These are phyloP conservation scores for Drosophila pseudoananassae DNA, from an alignment of 1,140 invertebrate species.

Conservation along the genomic window DNA sequence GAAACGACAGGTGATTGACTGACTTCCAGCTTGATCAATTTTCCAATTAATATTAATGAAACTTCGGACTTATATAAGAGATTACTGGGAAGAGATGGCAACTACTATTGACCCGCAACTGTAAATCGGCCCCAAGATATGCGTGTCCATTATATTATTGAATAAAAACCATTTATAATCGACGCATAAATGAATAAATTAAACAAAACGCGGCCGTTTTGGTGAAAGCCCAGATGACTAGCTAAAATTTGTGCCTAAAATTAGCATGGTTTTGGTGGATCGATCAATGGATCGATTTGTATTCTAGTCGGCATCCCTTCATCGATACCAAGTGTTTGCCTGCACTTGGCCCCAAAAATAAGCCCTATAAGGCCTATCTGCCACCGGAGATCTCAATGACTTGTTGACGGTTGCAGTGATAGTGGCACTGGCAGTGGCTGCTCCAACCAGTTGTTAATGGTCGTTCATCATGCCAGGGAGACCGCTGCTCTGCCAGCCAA, in stretches of 20 bases:
- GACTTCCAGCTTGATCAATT: slow-evolving; percentile 12
- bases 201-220: slow-evolving; percentile 4
- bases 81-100: not conserved
- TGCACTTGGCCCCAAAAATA: slow-evolving; percentile 47
- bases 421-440: slow-evolving; percentile 3
- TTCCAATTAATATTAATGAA: slow-evolving; percentile 58
- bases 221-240: slow-evolving; percentile 46
- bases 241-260: not conserved
- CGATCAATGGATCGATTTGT: not conserved
- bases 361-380: slow-evolving; percentile 7
- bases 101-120: slow-evolving; percentile 22
- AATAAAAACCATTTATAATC: slow-evolving; percentile 29
- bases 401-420: slow-evolving; percentile 33
- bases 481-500: slow-evolving; percentile 26
- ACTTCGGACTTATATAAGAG: slow-evolving; percentile 30
- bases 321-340: slow-evolving; percentile 61
- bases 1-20: slow-evolving; percentile 15
- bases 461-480: slow-evolving; percentile 61
- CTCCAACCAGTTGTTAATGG: slow-evolving; percentile 50
- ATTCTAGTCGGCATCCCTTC: slow-evolving; percentile 31
- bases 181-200: slow-evolving; percentile 55
- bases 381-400: slow-evolving; percentile 29
- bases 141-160: slow-evolving; percentile 37
- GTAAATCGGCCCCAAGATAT: slow-evolving; percentile 25
- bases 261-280: slow-evolving; percentile 1